Evolutionary conservation across 2,113 vertebrate genomes (phyloP), one percentile per base, ranked within the genome.

Genomic region (Tragelaphus scriptus): DNA sequence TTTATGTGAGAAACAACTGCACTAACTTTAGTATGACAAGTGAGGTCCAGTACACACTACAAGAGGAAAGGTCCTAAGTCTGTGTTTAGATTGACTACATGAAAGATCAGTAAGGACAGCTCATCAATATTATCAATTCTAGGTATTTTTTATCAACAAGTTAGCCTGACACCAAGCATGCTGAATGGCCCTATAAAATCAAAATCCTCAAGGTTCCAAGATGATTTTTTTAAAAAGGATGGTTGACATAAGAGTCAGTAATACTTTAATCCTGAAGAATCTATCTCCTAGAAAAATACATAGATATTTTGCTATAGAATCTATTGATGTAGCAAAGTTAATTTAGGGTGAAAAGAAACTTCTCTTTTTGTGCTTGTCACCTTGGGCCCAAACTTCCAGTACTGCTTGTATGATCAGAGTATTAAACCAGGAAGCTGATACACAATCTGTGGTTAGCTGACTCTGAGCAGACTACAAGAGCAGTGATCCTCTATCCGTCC

Each of bases 341-440:
- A 40, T n/a, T 86, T 19, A 61, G 6, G 12, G 7, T 93, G 49
- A 94, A 30, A 89, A 95, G 88, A 95, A 96, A 96, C 65, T 95
- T 25, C 81, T 92, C 90, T 30, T 51, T 88, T 26, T 79, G 21
- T 14, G 14, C 55, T 32, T 1, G 23, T n/a, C 32, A 86, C 6
- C 13, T 51, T 75, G 58, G 79, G 47, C n/a, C 61, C 82, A 87
- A 84, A 84, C 53, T 81, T 77, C 56, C 25, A 40, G 65, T 36
- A 61, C 11, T 68, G 30, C 58, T 47, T 68, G 3, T 17, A 13
- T 56, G 58, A 47, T 56, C 40, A 95, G 59, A 82, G 47, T 3
- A 47, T 3, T n/a, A 58, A 79, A 40, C 79, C 2, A 80, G 36
- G 40, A 96, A 30, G n/a, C n/a, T 26, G 19, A 28, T 7, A 40